Evolutionary conservation across 1,140 invertebrate genomes (phyloP).

Genomic region (Megalopta genalis): DNA sequence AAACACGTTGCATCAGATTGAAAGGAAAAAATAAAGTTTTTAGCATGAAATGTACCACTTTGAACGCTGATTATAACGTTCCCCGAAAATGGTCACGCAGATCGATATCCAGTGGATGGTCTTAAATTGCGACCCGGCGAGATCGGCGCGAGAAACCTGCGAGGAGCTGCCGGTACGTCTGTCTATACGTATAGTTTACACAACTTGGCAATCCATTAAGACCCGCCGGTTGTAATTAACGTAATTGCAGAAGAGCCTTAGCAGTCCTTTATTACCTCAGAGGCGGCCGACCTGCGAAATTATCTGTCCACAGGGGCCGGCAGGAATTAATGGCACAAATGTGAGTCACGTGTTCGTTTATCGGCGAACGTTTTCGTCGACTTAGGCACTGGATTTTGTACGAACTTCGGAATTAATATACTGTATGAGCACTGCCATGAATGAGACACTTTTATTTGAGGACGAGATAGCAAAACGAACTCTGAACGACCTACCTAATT

Average conservation of each 20-base stretch:
- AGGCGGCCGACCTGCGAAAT: conserved; percentile 69
- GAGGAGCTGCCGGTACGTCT: conserved; percentile 85
- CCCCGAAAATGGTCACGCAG: conserved; percentile 73
- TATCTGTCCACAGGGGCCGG: conserved; percentile 83
- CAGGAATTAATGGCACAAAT: conserved; percentile 82
- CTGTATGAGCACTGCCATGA: too few relatives aligned
- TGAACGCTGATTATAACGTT: background rate
- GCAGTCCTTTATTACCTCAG: conserved; percentile 44
- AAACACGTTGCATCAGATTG: background rate
- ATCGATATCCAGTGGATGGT: conserved; percentile 91
- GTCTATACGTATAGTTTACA: conserved; percentile 42
- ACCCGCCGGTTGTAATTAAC: conserved; percentile 41
- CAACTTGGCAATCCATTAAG: conserved; percentile 34
- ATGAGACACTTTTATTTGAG: too few relatives aligned
- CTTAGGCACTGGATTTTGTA: background rate
- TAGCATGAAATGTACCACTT: too few relatives aligned
- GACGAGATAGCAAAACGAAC: too few relatives aligned
- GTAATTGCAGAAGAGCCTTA: conserved; percentile 48
- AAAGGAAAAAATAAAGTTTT: too few relatives aligned
- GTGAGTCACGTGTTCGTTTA: conserved; percentile 45
- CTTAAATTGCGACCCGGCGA: conserved; percentile 88
- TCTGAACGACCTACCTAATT: too few relatives aligned
- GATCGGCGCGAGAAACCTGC: conserved; percentile 86
- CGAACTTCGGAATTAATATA: too few relatives aligned
- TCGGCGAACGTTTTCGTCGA: background rate